Conservation (phyloP, 2,113 vertebrate genomes). For the Mugil cephalus region DNA sequence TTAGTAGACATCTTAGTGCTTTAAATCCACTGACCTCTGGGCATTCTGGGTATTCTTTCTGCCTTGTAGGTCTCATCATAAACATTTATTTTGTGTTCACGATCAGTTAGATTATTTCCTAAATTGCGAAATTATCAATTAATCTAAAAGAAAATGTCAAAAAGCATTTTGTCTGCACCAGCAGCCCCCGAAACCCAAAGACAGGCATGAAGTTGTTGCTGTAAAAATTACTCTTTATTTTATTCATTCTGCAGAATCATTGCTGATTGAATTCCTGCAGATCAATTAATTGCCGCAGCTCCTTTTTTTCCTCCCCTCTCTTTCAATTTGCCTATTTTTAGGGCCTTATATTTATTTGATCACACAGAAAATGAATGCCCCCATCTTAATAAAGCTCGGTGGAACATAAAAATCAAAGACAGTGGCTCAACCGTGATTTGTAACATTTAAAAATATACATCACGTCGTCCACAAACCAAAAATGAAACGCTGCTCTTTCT, state of each 20-base stretch:
- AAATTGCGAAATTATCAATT: too few species aligned
- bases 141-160: too few species aligned
- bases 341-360: not conserved
- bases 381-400: not conserved
- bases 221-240: too few species aligned
- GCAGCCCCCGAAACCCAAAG: not conserved
- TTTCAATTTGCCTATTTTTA: conserved; percentile 1
- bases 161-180: not conserved
- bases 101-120: too few species aligned
- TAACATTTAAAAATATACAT: too few species aligned
- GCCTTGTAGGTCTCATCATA: too few species aligned
- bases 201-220: not conserved
- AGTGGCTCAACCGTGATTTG: not conserved
- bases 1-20: too few species aligned
- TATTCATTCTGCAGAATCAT: not conserved
- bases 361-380: not conserved
- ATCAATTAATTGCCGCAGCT: not conserved
- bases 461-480: not conserved
- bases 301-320: not conserved
- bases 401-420: not conserved
- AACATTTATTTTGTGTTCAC: too few species aligned
- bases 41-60: too few species aligned
- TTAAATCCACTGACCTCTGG: not conserved
- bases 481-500: not conserved
- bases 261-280: not conserved